phyloP scores from a whole-genome alignment of 2,797 vertebrate genomes.

The Chrosomus eos region DNA sequence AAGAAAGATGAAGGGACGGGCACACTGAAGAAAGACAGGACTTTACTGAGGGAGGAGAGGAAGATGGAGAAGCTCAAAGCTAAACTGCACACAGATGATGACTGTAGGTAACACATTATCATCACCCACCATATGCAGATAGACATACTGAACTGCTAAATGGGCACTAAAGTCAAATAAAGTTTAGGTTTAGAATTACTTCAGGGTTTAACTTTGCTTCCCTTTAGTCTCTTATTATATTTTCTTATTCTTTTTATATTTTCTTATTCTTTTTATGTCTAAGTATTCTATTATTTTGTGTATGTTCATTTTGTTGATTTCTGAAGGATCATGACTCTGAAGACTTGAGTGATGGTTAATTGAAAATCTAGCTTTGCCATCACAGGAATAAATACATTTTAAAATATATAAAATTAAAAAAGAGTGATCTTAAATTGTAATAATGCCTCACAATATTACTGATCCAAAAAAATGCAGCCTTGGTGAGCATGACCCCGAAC shows the following conservation, averaged over 20 bases:
- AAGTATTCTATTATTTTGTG: neutral
- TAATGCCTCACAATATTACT: neutral
- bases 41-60: constrained; percentile 89
- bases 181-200: neutral
- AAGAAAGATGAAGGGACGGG: constrained; percentile 93
- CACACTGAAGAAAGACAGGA: constrained; percentile 93
- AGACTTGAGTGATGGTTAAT: neutral
- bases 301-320: neutral
- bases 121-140: neutral
- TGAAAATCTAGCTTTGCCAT: neutral
- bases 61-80: constrained; percentile 99
- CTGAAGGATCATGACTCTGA: neutral
- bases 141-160: neutral
- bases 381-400: neutral
- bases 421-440: neutral
- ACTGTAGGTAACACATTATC: constrained; percentile 81
- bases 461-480: neutral
- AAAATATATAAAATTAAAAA: neutral
- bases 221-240: neutral
- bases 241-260: neutral
- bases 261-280: neutral
- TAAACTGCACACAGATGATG: constrained; percentile 97
- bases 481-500: neutral
- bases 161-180: neutral
- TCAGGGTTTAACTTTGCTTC: neutral